These are phyloP conservation scores for Endotricha flammealis DNA, from an alignment of 2,888 invertebrate species.

Conservation along the genomic window DNA sequence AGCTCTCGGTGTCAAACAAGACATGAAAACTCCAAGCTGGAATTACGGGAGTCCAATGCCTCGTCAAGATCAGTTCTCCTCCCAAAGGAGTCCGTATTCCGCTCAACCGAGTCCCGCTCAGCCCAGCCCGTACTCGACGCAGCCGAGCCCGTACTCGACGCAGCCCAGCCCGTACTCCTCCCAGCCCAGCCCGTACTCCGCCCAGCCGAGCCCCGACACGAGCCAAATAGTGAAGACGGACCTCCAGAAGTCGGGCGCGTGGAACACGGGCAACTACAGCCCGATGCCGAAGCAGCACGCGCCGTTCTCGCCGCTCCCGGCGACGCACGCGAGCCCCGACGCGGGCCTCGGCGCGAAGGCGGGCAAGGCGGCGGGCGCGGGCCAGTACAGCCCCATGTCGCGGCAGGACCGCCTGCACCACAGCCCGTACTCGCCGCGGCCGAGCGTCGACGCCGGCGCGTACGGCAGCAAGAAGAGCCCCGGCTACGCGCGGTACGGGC, in stretches of 20 bases:
- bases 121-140: conserved; percentile 68
- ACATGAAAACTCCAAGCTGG: conserved; percentile 64
- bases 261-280: conserved; percentile 68
- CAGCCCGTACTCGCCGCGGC: conserved; percentile 65
- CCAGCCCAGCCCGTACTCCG: conserved; percentile 68
- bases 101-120: conserved; percentile 68
- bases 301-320: conserved; percentile 65
- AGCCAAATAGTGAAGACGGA: conserved; percentile 68
- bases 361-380: conserved; percentile 53
- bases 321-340: conserved; percentile 67
- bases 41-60: conserved; percentile 71
- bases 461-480: conserved; percentile 63
- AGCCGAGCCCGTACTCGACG: conserved; percentile 66
- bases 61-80: conserved; percentile 65
- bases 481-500: conserved; percentile 62
- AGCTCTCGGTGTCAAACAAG: conserved; percentile 51
- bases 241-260: conserved; percentile 56
- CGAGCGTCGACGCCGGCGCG: conserved; percentile 51
- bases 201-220: conserved; percentile 70
- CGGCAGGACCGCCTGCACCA: conserved; percentile 61
- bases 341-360: conserved; percentile 53
- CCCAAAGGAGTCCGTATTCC: conserved; percentile 70
- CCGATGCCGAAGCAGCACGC: conserved; percentile 71
- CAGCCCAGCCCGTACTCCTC: conserved; percentile 71
- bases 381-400: conserved; percentile 69